These are phyloP conservation scores for Motacilla tschutschensis DNA, from an alignment of 2,113 vertebrate species.

Conservation along the genomic window DNA sequence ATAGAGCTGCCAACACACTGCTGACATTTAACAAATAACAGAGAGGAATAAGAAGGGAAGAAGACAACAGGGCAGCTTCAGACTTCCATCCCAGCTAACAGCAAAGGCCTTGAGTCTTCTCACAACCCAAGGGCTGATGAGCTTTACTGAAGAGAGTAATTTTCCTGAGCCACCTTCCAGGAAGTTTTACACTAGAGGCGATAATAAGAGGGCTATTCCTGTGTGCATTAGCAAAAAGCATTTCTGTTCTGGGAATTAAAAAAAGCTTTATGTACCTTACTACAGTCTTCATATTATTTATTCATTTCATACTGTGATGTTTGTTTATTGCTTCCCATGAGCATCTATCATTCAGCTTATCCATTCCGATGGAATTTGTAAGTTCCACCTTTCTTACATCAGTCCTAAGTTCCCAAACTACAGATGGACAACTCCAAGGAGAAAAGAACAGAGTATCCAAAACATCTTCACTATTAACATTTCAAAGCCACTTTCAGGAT, in stretches of 20 bases:
- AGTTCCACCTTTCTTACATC: background rate
- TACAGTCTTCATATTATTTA: background rate
- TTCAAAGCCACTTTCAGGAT: background rate
- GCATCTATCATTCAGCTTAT: background rate
- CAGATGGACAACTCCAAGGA: background rate
- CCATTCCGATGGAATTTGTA: background rate
- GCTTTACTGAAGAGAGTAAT: background rate
- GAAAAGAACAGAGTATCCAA: background rate
- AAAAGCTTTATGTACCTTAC: background rate
- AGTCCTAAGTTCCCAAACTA: background rate
- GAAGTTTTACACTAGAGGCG: fast-evolving
- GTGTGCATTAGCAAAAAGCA: background rate
- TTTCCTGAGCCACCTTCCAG: background rate
- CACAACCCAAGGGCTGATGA: background rate
- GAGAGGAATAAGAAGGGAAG: background rate
- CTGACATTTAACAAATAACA: constrained; percentile 16
- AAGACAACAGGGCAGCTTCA: background rate
- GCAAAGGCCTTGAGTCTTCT: background rate
- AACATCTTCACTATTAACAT: background rate
- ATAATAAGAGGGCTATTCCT: background rate
- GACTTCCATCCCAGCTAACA: background rate
- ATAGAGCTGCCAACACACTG: background rate
- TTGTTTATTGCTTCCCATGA: background rate
- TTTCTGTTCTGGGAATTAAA: background rate
- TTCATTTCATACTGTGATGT: background rate